phyloP scores from a whole-genome alignment of 2,888 invertebrate genomes.

The Ferdinandea cuprea region DNA sequence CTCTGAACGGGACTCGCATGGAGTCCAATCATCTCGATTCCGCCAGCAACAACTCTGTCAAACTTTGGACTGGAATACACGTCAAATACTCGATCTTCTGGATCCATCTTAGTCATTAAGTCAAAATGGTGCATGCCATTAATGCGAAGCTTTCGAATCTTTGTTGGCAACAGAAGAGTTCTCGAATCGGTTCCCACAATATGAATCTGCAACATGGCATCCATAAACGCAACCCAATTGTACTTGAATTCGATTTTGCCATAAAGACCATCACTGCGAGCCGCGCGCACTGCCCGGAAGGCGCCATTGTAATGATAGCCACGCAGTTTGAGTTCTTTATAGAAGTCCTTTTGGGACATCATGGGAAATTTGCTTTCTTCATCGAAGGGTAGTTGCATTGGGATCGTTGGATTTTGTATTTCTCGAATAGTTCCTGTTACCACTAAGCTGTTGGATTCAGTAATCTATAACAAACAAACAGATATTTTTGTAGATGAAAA shows the following conservation, averaged over 20 bases:
- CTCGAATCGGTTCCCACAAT: constrained; percentile 88
- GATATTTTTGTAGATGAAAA: background rate
- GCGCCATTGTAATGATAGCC: constrained; percentile 86
- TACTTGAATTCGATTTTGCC: constrained; percentile 87
- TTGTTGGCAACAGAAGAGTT: constrained; percentile 89
- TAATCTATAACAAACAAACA: constrained; percentile 83
- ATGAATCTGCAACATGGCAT: constrained; percentile 93
- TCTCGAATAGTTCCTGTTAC: constrained; percentile 88
- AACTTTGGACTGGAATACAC: constrained; percentile 79
- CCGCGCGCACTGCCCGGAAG: constrained; percentile 79
- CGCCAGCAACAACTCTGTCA: constrained; percentile 86
- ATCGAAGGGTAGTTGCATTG: constrained; percentile 70
- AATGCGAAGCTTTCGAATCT: constrained; percentile 88
- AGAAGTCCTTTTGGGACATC: constrained; percentile 87
- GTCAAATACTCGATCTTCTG: constrained; percentile 79
- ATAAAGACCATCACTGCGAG: constrained; percentile 80
- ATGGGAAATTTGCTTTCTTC: constrained; percentile 77
- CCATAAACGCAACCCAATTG: constrained; percentile 95
- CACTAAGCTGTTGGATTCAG: constrained; percentile 88
- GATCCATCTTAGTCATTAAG: constrained; percentile 82
- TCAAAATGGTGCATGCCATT: constrained; percentile 86
- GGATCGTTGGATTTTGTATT: constrained; percentile 76
- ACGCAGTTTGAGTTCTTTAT: constrained; percentile 88
- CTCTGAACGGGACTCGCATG: constrained; percentile 90
- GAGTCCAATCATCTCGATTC: constrained; percentile 90